Evolutionary conservation across 2,888 invertebrate genomes (phyloP).

Genomic region (Rugalucina vietnamica): DNA sequence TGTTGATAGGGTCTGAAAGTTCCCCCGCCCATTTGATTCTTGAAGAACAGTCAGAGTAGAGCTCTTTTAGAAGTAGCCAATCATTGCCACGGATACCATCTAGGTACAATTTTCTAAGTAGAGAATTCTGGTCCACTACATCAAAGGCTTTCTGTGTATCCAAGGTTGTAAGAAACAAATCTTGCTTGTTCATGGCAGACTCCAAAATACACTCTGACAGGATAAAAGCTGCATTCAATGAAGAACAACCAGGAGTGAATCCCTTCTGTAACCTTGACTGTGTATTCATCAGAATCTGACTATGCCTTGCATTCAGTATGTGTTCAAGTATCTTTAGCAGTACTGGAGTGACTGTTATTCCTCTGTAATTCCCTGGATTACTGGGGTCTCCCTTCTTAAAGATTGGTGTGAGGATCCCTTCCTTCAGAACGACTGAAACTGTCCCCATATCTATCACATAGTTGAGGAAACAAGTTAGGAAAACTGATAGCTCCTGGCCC

Average conservation of each 20-base stretch:
- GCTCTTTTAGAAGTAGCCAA: not conserved
- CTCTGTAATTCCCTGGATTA: conserved; percentile 1
- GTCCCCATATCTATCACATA: not conserved
- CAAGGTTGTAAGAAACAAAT: not conserved
- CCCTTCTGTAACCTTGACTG: conserved; percentile 8
- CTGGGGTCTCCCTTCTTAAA: conserved; percentile 11
- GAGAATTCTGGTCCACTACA: not conserved
- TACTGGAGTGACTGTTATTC: conserved; percentile 5
- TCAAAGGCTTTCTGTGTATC: conserved; percentile 18
- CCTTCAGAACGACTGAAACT: not conserved
- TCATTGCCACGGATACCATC: not conserved
- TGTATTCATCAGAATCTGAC: not conserved
- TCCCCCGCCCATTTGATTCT: not conserved
- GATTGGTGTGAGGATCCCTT: not conserved
- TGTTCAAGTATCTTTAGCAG: not conserved
- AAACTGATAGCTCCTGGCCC: not conserved
- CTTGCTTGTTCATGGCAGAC: not conserved
- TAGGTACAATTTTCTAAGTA: not conserved
- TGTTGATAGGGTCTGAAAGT: not conserved
- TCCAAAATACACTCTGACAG: not conserved
- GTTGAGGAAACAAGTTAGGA: not conserved
- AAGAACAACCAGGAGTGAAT: conserved; percentile 1
- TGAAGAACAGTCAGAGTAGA: conserved; percentile 1
- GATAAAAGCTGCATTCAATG: not conserved
- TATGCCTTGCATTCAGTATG: not conserved